Conservation (phyloP, 2,113 vertebrate genomes). For the Syngnathus floridae region DNA sequence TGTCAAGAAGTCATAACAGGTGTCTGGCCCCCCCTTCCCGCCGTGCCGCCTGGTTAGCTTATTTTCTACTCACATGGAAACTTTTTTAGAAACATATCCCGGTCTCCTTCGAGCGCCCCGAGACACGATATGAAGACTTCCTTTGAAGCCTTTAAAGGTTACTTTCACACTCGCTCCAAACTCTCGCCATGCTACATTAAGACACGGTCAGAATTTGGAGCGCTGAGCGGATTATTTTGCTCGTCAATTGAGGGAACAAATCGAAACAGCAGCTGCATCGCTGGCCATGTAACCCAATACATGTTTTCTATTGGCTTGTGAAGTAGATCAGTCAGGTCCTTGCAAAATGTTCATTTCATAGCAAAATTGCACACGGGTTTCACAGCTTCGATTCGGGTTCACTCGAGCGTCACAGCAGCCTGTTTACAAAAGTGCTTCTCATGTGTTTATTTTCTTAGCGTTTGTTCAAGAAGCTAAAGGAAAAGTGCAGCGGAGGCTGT, state of each 20-base stretch:
- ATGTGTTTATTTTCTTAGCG: background rate
- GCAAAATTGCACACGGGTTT: too few relatives aligned
- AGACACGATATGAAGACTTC: slow-evolving; percentile 59
- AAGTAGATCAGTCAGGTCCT: too few relatives aligned
- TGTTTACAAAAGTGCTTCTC: background rate
- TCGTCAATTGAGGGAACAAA: background rate
- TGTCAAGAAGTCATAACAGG: slow-evolving; percentile 68
- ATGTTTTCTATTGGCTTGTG: too few relatives aligned
- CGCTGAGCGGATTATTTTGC: slow-evolving; percentile 18
- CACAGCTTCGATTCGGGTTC: too few relatives aligned
- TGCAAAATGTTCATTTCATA: too few relatives aligned
- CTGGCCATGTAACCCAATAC: too few relatives aligned
- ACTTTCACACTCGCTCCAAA: slow-evolving; percentile 62
- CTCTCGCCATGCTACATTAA: slow-evolving; percentile 50
- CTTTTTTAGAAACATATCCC: slow-evolving; percentile 52
- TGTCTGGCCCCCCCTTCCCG: slow-evolving; percentile 40
- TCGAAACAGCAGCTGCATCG: background rate
- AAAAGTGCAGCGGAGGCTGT: background rate
- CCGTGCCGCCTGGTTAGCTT: slow-evolving; percentile 41
- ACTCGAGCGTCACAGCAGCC: background rate
- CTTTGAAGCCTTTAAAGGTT: slow-evolving; percentile 63
- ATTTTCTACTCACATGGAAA: slow-evolving; percentile 68
- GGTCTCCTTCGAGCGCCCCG: slow-evolving; percentile 52
- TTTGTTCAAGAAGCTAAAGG: background rate
- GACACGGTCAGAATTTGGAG: slow-evolving; percentile 31